Conservation (phyloP, 1,140 invertebrate genomes). For the Drosophila leontia region DNA sequence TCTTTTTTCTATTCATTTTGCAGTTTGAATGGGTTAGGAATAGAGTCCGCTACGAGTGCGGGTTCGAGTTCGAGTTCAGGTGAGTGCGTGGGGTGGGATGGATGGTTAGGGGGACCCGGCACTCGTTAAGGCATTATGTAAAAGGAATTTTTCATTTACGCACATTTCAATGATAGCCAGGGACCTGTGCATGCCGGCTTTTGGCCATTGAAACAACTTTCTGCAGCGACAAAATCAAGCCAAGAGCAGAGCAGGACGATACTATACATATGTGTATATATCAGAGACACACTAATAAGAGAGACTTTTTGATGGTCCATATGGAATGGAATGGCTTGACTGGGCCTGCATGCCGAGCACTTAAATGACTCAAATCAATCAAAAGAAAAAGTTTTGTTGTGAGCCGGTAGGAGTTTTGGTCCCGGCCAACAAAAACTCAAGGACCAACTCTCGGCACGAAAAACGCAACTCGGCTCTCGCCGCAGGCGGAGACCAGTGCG, state of each 20-base stretch:
- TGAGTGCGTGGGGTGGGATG: not conserved
- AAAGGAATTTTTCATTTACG: conserved; percentile 51
- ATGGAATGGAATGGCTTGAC: not conserved
- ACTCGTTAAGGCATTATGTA: conserved; percentile 37
- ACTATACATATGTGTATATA: conserved; percentile 10
- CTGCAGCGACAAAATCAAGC: conserved; percentile 18
- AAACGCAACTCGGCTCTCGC: conserved; percentile 5
- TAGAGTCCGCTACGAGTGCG: not conserved
- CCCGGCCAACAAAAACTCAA: conserved; percentile 18
- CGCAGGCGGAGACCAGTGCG: conserved; percentile 8
- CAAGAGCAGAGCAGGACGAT: not conserved
- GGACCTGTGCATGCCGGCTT: conserved; percentile 23
- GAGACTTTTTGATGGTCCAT: conserved; percentile 22
- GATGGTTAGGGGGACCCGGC: not conserved
- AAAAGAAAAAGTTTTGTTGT: conserved; percentile 40
- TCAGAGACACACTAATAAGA: conserved; percentile 40
- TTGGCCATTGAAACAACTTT: conserved; percentile 33
- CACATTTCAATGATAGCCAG: conserved; percentile 40
- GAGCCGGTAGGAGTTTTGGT: not conserved
- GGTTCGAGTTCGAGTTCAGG: conserved; percentile 4
- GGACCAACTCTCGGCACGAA: conserved; percentile 14
- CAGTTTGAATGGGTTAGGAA: conserved; percentile 32
- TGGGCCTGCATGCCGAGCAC: conserved; percentile 17
- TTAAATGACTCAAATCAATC: conserved; percentile 48
- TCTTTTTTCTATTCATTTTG: conserved; percentile 29